Conservation (phyloP, 2,113 vertebrate species). For the Bujurquina vittata region DNA sequence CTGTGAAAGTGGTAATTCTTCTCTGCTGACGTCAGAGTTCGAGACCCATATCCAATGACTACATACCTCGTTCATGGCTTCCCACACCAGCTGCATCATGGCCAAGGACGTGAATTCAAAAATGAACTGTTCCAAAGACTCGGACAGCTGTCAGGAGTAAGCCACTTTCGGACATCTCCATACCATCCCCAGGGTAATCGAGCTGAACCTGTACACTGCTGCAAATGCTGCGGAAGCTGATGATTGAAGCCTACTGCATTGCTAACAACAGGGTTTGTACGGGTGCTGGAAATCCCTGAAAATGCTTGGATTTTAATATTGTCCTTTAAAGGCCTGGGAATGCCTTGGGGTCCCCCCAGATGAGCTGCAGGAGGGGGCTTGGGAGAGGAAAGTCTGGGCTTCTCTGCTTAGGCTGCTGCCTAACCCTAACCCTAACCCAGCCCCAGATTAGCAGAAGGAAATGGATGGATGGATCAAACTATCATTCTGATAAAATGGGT, state of each 20-base stretch:
- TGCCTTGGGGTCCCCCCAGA: no score
- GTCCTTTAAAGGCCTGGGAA: no score
- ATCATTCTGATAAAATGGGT: neutral
- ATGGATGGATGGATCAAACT: neutral
- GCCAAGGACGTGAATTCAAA: accelerated
- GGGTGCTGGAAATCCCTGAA: no score
- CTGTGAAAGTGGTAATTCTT: neutral
- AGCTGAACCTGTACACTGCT: neutral
- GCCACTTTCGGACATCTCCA: neutral
- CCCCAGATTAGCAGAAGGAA: no score
- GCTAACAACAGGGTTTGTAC: neutral
- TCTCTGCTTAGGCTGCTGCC: no score
- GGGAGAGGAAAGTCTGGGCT: no score
- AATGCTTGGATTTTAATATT: no score
- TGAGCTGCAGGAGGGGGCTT: no score
- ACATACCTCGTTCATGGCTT: neutral
- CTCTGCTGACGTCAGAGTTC: neutral
- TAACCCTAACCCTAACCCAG: no score
- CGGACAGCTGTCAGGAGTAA: neutral
- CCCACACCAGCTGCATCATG: neutral
- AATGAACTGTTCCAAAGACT: neutral
- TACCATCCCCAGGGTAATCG: no score
- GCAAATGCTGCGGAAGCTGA: neutral
- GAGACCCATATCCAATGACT: neutral
- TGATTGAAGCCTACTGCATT: neutral